Base-by-base conservation (phyloP, 2,888 invertebrate species). In the Yponomeuta evonymella region DNA sequence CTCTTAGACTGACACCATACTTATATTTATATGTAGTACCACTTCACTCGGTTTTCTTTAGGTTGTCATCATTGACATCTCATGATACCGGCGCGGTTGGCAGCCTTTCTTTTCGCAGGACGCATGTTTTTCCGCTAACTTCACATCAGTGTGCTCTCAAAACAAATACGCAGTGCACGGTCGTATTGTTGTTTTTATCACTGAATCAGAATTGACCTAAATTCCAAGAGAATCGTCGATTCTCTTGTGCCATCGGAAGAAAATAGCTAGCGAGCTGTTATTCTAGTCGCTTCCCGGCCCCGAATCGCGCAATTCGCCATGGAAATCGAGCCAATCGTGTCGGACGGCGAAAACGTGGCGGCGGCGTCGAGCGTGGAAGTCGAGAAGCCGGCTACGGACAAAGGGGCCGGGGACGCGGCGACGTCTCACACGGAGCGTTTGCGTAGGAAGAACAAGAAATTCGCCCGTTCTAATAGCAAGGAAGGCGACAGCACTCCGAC, bases 261-360 rank as follows among this genome's bases (percentile, higher is more conserved):
- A 65, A 29, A 30, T 29, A 30, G 29, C 30, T 65, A 65, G 29
- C 29, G 23, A 6, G 29, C 33, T 65, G 65, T 11, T 65, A 30
- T 29, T 65, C 30, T 65, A 15, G 48, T 71, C 51, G 51, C 66
- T 70, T 33, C 51, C 36, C 62, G 43, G 33, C 63, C 67, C 48
- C 62, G 29, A 75, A 76, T 79, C 79, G 79, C 79, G 77, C 77
- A 73, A 73, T 77, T 83, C 83, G 84, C 80, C 79, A 92, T 92
- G 92, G 92, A 92, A 85, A 89, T 89, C 79, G 92, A 91, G 77
- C 85, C 83, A 75, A 80, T 85, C 78, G 84, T 81, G 81, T 85
- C 87, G 81, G 90, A 91, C 77, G 78, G 85, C 73, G 92, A 89
- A 89, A 92, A 91, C 92, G 91, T 92, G 91, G 90, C 90, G 84